Percentiles rank a stretch among this genome's conserved stretches.
phyloP scores from a whole-genome alignment of 2,888 invertebrate genomes.

The Machimus rusticus region DNA sequence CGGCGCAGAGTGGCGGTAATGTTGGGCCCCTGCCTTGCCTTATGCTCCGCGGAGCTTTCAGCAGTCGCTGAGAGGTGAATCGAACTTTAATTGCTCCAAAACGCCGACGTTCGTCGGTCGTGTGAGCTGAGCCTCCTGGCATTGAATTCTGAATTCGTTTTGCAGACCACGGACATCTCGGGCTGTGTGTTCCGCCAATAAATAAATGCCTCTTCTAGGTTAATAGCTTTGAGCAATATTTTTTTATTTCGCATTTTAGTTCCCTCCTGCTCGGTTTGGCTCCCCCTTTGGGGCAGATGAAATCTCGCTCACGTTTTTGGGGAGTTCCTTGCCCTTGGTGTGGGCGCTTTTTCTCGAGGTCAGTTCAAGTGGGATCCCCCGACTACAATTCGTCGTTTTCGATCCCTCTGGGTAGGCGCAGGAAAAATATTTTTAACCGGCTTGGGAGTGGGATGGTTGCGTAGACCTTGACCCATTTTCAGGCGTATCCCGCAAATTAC shows the following conservation, averaged over 20 bases:
- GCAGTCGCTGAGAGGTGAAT: slow-evolving; percentile 16
- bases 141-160: neutral
- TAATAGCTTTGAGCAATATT: neutral
- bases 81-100: slow-evolving; percentile 15
- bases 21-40: neutral
- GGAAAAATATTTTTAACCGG: neutral
- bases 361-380: neutral
- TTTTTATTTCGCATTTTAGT: neutral
- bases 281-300: neutral
- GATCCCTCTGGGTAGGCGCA: neutral
- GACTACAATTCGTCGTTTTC: neutral
- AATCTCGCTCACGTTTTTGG: neutral
- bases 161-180: neutral
- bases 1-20: neutral
- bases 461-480: slow-evolving; percentile 23
- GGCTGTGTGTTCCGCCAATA: neutral
- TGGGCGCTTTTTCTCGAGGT: slow-evolving; percentile 9
- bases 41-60: neutral
- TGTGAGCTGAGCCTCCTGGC: neutral
- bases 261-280: neutral
- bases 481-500: slow-evolving; percentile 8
- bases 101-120: neutral
- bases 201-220: neutral
- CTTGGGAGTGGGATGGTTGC: neutral
- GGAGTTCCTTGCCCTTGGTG: slow-evolving; percentile 24